phyloP scores from a whole-genome alignment of 2,797 vertebrate genomes.

The Hydrocynus forskahlii region DNA sequence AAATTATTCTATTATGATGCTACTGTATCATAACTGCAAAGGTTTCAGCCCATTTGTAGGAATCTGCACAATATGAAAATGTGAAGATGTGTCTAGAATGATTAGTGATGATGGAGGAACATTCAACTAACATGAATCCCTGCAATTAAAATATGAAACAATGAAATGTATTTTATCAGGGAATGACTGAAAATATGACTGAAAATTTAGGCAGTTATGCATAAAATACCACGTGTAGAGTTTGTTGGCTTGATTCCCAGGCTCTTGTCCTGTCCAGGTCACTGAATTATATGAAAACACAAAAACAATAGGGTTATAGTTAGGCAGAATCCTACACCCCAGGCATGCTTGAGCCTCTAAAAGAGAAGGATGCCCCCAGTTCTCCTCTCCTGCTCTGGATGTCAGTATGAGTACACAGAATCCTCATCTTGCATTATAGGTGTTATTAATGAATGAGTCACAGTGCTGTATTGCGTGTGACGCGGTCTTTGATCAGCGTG shows the following conservation, averaged over 20 bases:
- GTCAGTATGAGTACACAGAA: background rate
- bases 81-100: no score
- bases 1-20: no score
- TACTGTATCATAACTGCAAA: no score
- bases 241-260: background rate
- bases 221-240: background rate
- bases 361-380: background rate
- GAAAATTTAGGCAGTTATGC: no score
- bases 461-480: slow-evolving; percentile 61
- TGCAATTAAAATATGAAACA: no score
- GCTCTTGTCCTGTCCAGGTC: background rate
- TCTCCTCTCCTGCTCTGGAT: background rate
- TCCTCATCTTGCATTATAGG: slow-evolving; percentile 24
- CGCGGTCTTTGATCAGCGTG: slow-evolving; percentile 59
- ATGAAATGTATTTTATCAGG: no score
- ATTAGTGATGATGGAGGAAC: no score
- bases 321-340: background rate
- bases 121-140: no score
- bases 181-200: no score
- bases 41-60: no score
- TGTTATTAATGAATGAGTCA: slow-evolving; percentile 48
- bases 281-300: background rate
- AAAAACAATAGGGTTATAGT: background rate
- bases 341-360: background rate
- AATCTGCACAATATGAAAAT: no score